Base-by-base conservation (phyloP, 2,888 invertebrate genomes). In the Hoplodrina ambigua region DNA sequence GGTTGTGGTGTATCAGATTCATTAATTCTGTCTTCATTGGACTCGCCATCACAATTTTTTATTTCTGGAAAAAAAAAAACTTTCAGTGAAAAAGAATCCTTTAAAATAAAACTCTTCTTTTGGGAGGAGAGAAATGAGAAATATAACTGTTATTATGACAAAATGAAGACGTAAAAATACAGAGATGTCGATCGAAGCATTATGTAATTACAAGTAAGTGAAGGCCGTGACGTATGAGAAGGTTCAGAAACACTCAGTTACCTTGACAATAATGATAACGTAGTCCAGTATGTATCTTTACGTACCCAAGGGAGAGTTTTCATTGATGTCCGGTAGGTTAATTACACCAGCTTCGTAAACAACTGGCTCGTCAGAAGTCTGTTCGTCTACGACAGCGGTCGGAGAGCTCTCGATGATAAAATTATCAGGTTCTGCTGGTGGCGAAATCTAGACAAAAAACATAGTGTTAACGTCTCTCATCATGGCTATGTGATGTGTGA, bases 261-360 rank as follows among this genome's bases (percentile, higher is more conserved):
- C 52, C 5, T 37, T 56, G 11, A 50, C 1, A 8, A 54, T 11
- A 41, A 13, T 30, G 15, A 62, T 37, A 46, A 44, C 4, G 15
- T 19, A 57, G 15, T 57, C 10, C 15, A 20, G 10, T 37, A 52
- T n/a, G 8, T 8, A 52, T 25, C 6, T 61, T 10, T 54, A 64
- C 66, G 10, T 53, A 78, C 78, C 78, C 67, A 81, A 77, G 44
- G 81, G 72, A 67, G 67, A 77, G 61, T 81, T 73, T 60, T 79
- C 82, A 58, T 78, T 76, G 52, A 78, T 81, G 49, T 81, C 74
- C 50, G 78, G 82, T 52, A 78, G 73, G 57, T 55, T 81, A 53
- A 69, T 54, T 13, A 53, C 52, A 44, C 13, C 62, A 57, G 67
- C 19, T 17, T 77, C 69, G 59, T 59, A 65, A 37, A 56, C 20